phyloP scores from a whole-genome alignment of 2,888 invertebrate species.

The Caenorhabditis panamensis region DNA sequence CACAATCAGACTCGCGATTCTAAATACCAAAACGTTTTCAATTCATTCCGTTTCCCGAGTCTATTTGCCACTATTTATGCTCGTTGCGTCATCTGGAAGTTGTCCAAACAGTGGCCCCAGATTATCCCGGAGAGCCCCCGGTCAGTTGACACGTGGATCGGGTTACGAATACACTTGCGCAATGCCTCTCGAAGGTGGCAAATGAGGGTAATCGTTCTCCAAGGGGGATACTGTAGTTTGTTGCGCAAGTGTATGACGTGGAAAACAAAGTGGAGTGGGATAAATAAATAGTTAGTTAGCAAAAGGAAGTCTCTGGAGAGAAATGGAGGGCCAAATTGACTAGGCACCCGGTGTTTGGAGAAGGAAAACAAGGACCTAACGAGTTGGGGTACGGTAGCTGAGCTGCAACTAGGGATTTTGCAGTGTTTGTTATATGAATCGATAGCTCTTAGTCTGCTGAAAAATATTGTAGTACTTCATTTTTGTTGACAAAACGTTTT shows the following conservation, averaged over 20 bases:
- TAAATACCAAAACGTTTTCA: too few species aligned
- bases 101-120: constrained; percentile 10
- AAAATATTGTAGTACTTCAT: too few species aligned
- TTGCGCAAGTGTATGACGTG: constrained; percentile 6
- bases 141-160: constrained; percentile 48
- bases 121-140: background rate
- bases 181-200: background rate
- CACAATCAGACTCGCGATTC: too few species aligned
- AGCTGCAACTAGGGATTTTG: too few species aligned
- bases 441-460: too few species aligned
- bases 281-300: background rate
- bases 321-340: background rate
- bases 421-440: too few species aligned
- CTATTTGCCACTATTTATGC: background rate
- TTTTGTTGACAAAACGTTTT: too few species aligned
- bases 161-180: constrained; percentile 16
- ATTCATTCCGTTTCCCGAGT: background rate
- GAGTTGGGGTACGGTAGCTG: too few species aligned
- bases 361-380: too few species aligned
- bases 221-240: background rate
- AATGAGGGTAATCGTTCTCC: constrained; percentile 6
- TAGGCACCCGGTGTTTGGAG: background rate
- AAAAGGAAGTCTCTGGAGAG: background rate
- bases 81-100: background rate
- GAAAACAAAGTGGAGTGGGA: constrained; percentile 4